These are phyloP conservation scores for Cistogaster globosa DNA, from an alignment of 2,888 invertebrate genomes.

Conservation along the genomic window DNA sequence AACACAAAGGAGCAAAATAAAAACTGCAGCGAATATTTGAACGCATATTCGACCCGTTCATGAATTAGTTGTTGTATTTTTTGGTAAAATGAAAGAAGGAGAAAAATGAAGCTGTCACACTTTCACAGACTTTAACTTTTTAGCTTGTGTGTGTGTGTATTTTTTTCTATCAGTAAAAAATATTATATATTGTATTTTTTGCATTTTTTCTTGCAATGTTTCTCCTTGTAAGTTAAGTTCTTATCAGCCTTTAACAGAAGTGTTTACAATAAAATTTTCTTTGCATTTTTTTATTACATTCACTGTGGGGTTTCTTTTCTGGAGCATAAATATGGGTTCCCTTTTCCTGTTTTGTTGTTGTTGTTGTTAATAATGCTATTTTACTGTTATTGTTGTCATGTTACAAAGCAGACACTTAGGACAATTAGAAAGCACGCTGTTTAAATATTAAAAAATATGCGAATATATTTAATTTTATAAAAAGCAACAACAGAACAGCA, in stretches of 20 bases:
- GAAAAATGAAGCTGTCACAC: slow-evolving; percentile 45
- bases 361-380: slow-evolving; percentile 5
- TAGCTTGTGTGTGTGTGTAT: slow-evolving; percentile 35
- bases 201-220: neutral
- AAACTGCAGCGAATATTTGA: too few species aligned
- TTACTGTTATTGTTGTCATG: slow-evolving; percentile 36
- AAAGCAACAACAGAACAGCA: neutral
- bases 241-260: neutral
- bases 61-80: too few species aligned
- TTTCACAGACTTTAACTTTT: slow-evolving; percentile 63
- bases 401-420: slow-evolving; percentile 45
- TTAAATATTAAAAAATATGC: neutral
- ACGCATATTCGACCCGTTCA: too few species aligned
- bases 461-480: neutral
- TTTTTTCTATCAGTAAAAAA: neutral
- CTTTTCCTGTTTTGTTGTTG: neutral
- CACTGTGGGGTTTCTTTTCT: slow-evolving; percentile 42
- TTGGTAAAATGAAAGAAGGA: neutral
- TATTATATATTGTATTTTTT: neutral
- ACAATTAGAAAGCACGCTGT: slow-evolving; percentile 64
- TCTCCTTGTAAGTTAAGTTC: slow-evolving; percentile 25
- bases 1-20: slow-evolving; percentile 2
- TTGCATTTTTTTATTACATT: neutral
- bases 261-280: slow-evolving; percentile 11
- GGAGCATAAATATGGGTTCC: neutral